phyloP scores from a whole-genome alignment of 2,113 vertebrate species.

The Onychostruthus taczanowskii region DNA sequence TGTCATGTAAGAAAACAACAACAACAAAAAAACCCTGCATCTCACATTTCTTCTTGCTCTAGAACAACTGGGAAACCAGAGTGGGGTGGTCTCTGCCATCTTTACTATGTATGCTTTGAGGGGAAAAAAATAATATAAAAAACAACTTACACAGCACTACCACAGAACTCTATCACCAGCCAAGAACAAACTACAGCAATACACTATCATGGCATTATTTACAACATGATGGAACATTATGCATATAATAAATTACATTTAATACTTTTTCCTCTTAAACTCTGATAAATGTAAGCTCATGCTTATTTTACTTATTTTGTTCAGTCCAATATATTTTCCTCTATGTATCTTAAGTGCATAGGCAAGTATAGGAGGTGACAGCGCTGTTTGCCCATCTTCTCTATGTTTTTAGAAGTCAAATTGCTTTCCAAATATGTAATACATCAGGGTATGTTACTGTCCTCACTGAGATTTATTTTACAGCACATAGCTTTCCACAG shows the following conservation, averaged over 20 bases:
- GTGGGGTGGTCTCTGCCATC: neutral
- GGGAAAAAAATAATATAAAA: neutral
- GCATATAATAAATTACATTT: conserved; percentile 40
- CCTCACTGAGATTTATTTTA: neutral
- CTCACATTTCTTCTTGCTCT: neutral
- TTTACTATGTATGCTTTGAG: neutral
- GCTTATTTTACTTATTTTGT: neutral
- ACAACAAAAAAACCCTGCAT: neutral
- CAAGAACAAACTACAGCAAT: conserved; percentile 31
- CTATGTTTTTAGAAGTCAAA: neutral
- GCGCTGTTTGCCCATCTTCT: neutral
- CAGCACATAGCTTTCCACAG: neutral
- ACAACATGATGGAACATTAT: conserved; percentile 20
- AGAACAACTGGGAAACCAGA: conserved; percentile 2
- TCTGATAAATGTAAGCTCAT: neutral
- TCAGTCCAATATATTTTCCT: conserved; percentile 2
- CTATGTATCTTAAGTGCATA: neutral
- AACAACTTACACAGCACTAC: conserved; percentile 6
- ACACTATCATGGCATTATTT: conserved; percentile 42
- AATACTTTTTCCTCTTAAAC: conserved; percentile 47
- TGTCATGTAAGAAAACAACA: neutral
- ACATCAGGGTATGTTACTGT: neutral
- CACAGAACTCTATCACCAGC: conserved; percentile 46
- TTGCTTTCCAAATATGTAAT: neutral
- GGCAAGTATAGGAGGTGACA: neutral